Conservation (phyloP, 2,888 invertebrate genomes). For the Thysanoteuthis rhombus region DNA sequence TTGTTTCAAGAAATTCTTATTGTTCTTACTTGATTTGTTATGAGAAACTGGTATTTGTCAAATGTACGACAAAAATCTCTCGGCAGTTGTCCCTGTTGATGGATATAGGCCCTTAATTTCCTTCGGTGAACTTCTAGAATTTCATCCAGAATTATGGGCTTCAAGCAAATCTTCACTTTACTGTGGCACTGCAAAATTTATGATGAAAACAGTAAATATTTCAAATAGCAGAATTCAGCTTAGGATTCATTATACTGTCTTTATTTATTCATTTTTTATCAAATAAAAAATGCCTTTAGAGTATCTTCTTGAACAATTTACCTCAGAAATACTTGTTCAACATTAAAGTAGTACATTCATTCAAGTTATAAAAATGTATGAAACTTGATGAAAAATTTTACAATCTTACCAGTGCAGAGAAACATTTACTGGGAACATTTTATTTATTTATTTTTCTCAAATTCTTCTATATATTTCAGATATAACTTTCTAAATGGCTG, state of each 20-base stretch:
- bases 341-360: too few species aligned
- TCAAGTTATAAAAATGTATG: too few species aligned
- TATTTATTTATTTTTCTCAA: too few species aligned
- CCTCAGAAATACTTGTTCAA: too few species aligned
- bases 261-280: too few species aligned
- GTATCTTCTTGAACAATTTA: too few species aligned
- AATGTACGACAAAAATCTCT: conserved; percentile 69
- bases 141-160: conserved; percentile 82
- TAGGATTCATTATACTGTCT: background rate
- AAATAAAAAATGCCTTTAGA: too few species aligned
- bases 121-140: conserved; percentile 75
- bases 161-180: conserved; percentile 61
- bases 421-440: too few species aligned
- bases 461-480: too few species aligned
- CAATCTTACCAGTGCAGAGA: too few species aligned
- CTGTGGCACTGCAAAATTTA: conserved; percentile 51
- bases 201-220: background rate
- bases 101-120: conserved; percentile 71
- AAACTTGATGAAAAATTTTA: too few species aligned
- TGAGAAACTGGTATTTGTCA: conserved; percentile 75
- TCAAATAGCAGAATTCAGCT: background rate
- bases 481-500: too few species aligned
- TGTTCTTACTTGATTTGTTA: conserved; percentile 63
- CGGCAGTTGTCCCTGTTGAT: conserved; percentile 63
- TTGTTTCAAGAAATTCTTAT: background rate